Evolutionary conservation across 1,140 invertebrate genomes (phyloP), one percentile per base, ranked within the genome.

Genomic region (Monochamus saltuarius): DNA sequence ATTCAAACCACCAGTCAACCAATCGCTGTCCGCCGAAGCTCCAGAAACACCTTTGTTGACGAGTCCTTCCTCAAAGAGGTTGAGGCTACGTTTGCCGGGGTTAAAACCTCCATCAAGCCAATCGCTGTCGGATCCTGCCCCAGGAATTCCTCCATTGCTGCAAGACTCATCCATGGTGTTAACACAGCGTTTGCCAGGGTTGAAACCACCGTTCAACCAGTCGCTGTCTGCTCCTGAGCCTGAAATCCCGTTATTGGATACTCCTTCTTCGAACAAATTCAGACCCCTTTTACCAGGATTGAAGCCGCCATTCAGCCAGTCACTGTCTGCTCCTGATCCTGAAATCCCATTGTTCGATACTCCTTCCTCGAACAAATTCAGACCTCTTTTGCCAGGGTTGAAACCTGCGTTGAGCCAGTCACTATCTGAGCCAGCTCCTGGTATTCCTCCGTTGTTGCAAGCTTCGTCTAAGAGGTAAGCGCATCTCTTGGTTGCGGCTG

Each of bases 181-280:
- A 37, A 47, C 59, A 47, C 56, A 47, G 57, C 59, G 38, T 58
- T 62, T 65, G 16, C 59, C 59, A 10, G 59, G 59, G 29, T 17
- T 61, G 10, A 53, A 63, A 6, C 40, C 54, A n/a, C 52, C 58
- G 22, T 43, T 34, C 10, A 61, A 16, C 57, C 62, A 56, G n/a
- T 56, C 62, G 13, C 59, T 57, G 49, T 64, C 62, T 10, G 13
- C 35, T 29, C 6, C 22, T 29, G 22, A n/a, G n/a, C n/a, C n/a
- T n/a, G n/a, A n/a, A n/a, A n/a, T n/a, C n/a, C n/a, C n/a, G n/a
- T n/a, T n/a, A n/a, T n/a, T n/a, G n/a, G n/a, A n/a, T n/a, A n/a
- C n/a, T n/a, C 6, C 53, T 56, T 61, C 59, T 10, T 61, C 59
- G 38, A 53, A 53, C 4, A 61, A 43, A 49, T 56, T 61, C 13